Evolutionary conservation across 2,797 vertebrate species (phyloP).

Genomic region (Gila robusta): DNA sequence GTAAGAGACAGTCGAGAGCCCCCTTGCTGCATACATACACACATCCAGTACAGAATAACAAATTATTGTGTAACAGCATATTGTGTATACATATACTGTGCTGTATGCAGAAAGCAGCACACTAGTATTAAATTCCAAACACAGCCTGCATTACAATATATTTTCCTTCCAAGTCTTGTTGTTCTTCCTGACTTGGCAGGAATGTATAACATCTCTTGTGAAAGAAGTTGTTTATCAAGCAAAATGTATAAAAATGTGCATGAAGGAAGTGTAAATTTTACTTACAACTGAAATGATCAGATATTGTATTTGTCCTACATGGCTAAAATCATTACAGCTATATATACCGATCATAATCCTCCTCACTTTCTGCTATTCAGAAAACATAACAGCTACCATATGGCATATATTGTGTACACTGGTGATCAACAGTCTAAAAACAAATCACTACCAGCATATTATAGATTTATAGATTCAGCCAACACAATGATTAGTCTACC

Average conservation of each 20-base stretch:
- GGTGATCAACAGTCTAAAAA: neutral
- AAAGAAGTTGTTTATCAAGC: neutral
- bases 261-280: neutral
- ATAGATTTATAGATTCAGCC: neutral
- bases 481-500: neutral
- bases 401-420: neutral
- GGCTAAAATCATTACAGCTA: neutral
- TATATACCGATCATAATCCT: neutral
- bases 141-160: neutral
- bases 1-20: neutral
- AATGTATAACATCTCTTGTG: neutral
- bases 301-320: neutral
- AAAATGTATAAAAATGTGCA: neutral
- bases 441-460: slow-evolving; percentile 2
- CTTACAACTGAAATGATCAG: neutral
- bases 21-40: neutral
- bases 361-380: neutral
- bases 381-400: neutral
- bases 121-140: neutral
- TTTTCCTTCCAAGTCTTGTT: neutral
- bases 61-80: neutral
- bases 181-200: neutral
- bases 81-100: neutral
- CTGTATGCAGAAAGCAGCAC: neutral
- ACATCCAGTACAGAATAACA: neutral